Evolutionary conservation across 2,888 invertebrate species (phyloP).

Genomic region (Chrysolina americana): DNA sequence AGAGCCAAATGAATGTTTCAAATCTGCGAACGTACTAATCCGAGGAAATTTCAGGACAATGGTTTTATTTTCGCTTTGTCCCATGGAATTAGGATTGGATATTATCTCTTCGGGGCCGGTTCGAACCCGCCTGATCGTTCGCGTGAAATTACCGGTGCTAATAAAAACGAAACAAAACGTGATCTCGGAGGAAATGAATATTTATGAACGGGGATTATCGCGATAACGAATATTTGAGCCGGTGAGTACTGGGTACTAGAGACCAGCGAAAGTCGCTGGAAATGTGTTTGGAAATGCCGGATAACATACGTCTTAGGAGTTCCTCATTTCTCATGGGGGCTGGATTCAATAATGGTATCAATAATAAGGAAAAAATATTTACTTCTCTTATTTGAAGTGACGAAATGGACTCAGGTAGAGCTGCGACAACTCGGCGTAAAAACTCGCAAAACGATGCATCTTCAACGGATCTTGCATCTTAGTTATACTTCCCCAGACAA

Average conservation of each 20-base stretch:
- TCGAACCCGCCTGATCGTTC: constrained; percentile 60
- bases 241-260: neutral
- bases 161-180: constrained; percentile 18
- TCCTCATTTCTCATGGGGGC: too few species aligned
- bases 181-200: neutral
- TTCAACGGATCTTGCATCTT: too few species aligned
- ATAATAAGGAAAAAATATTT: too few species aligned
- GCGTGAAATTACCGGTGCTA: constrained; percentile 51
- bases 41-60: constrained; percentile 65
- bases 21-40: constrained; percentile 64
- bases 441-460: too few species aligned
- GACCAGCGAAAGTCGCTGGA: too few species aligned
- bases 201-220: neutral
- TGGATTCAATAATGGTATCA: too few species aligned
- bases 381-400: too few species aligned
- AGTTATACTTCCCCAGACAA: too few species aligned
- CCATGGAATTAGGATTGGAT: constrained; percentile 57
- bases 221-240: neutral
- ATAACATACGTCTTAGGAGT: too few species aligned
- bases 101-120: constrained; percentile 57
- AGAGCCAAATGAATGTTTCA: constrained; percentile 61
- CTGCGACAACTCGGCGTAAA: too few species aligned
- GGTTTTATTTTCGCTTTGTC: constrained; percentile 63
- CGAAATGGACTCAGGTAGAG: too few species aligned
- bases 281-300: too few species aligned